A percentile compares a stretch with the other conserved stretches of the same genome.
Evolutionary conservation across 1,140 invertebrate species (phyloP).

Genomic region (Papilio glaucus): DNA sequence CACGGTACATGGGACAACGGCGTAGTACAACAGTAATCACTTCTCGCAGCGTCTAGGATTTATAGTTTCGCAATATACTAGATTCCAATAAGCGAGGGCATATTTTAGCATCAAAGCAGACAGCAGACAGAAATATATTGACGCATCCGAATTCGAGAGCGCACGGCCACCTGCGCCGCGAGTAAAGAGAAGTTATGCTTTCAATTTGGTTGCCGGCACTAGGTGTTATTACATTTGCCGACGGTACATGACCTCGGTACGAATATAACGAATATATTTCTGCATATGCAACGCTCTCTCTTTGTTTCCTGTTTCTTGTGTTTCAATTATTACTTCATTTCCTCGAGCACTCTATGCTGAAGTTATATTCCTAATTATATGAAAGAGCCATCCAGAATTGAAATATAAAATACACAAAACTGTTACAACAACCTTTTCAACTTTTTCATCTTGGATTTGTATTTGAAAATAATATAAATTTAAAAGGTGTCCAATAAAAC

Average conservation of each 20-base stretch:
- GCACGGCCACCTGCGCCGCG: slow-evolving; percentile 53
- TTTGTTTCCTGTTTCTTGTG: slow-evolving; percentile 28
- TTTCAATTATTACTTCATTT: slow-evolving; percentile 35
- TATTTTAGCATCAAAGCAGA: slow-evolving; percentile 45
- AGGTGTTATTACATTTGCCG: slow-evolving; percentile 33
- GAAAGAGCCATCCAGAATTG: too few relatives aligned
- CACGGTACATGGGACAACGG: neutral
- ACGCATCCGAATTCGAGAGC: slow-evolving; percentile 45
- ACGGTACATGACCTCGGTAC: slow-evolving; percentile 7
- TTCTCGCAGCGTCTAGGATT: neutral
- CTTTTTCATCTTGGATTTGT: too few relatives aligned
- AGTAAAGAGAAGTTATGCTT: slow-evolving; percentile 62
- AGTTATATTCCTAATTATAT: too few relatives aligned
- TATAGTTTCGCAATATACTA: slow-evolving; percentile 38
- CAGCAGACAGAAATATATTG: slow-evolving; percentile 42
- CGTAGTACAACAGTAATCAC: slow-evolving; percentile 11
- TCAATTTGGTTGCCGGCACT: slow-evolving; percentile 54
- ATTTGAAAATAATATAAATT: too few relatives aligned
- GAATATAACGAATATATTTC: slow-evolving; percentile 23
- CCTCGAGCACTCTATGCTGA: neutral
- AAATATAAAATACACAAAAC: too few relatives aligned
- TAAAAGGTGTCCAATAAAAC: too few relatives aligned
- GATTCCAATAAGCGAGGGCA: slow-evolving; percentile 43
- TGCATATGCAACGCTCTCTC: slow-evolving; percentile 24
- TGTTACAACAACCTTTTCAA: too few relatives aligned